Evolutionary conservation across 2,888 invertebrate genomes (phyloP).

Genomic region (Rhogogaster chlorosoma): DNA sequence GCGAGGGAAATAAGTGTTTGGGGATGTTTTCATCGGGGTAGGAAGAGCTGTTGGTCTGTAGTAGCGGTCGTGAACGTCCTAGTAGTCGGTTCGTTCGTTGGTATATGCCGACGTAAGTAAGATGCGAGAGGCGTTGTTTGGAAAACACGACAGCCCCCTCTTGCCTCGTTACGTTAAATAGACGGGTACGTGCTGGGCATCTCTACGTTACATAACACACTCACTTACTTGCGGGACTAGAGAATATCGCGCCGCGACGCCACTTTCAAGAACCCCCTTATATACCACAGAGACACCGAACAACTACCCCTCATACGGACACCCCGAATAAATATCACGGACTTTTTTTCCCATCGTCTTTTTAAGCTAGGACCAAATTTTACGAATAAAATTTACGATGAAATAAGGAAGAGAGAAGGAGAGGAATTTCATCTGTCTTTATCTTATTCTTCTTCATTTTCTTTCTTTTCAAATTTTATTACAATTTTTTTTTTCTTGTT

Average conservation of each 20-base stretch:
- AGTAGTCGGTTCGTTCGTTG: neutral
- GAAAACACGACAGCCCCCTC: conserved; percentile 46
- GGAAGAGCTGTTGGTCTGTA: conserved; percentile 9
- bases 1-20: neutral
- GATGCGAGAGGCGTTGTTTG: conserved; percentile 48
- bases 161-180: conserved; percentile 47
- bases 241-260: neutral
- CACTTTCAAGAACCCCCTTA: neutral
- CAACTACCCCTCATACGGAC: neutral
- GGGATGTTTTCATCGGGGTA: conserved; percentile 29
- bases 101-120: conserved; percentile 40
- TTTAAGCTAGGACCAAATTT: neutral
- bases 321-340: neutral
- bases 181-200: conserved; percentile 45
- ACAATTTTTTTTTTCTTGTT: too few species aligned
- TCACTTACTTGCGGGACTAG: neutral
- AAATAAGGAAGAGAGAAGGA: too few species aligned
- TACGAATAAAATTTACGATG: neutral
- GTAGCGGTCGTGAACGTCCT: neutral
- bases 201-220: conserved; percentile 4
- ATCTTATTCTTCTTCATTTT: too few species aligned
- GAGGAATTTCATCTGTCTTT: too few species aligned
- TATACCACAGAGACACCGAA: too few species aligned
- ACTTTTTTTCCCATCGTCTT: neutral
- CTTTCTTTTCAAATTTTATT: too few species aligned